A percentile compares a stretch with the other conserved stretches of the same genome.
phyloP scores from a whole-genome alignment of 2,113 vertebrate species.

The Acanthisitta chloris region DNA sequence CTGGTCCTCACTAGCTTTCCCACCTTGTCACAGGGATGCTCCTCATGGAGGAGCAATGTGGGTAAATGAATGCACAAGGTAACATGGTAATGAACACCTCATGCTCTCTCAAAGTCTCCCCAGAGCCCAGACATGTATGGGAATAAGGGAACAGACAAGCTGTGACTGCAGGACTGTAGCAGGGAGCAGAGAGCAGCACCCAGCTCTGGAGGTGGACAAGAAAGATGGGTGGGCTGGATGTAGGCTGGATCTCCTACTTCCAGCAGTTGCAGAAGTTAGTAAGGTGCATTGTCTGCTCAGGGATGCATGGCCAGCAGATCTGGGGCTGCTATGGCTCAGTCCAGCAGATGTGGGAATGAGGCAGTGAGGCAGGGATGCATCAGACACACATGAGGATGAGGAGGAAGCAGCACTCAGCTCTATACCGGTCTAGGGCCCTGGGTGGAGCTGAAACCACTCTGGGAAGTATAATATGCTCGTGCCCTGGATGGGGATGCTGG shows the following conservation, averaged over 20 bases:
- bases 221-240: neutral
- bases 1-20: neutral
- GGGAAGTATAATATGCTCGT: neutral
- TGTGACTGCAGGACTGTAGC: neutral
- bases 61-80: neutral
- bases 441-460: neutral
- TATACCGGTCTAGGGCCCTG: no score
- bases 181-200: neutral
- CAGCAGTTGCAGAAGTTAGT: neutral
- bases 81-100: neutral
- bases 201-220: neutral
- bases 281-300: no score
- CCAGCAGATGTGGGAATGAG: fast-evolving
- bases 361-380: neutral
- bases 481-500: neutral
- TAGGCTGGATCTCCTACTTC: neutral
- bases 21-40: neutral
- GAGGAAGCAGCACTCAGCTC: neutral
- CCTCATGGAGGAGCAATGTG: neutral
- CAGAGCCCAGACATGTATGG: neutral
- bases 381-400: neutral
- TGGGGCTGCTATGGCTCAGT: neutral
- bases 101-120: neutral
- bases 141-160: neutral
- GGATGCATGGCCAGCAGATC: neutral